Conservation (phyloP, 2,797 vertebrate species). For the Valencia hispanica region DNA sequence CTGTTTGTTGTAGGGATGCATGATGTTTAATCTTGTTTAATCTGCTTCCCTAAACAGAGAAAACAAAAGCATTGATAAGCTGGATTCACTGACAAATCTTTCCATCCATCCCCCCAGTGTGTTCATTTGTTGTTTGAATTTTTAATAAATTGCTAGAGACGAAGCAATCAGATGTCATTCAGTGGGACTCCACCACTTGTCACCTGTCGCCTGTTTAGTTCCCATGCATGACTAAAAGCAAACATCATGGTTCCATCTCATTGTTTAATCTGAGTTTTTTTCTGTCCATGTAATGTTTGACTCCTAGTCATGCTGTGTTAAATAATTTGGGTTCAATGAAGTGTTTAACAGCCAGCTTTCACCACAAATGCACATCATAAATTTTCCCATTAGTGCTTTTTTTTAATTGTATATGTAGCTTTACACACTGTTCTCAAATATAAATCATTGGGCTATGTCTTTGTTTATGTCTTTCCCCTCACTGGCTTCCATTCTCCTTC, state of each 20-base stretch:
- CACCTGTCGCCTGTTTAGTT: background rate
- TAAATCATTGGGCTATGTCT: background rate
- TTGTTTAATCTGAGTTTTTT: conserved; percentile 20
- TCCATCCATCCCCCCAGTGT: conserved; percentile 31
- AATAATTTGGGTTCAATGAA: conserved; percentile 28
- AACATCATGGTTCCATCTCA: conserved; percentile 4
- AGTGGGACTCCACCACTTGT: conserved; percentile 26
- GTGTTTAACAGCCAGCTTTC: background rate
- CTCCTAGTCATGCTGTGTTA: conserved; percentile 12
- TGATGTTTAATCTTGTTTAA: conserved; percentile 66
- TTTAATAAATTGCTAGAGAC: conserved; percentile 54
- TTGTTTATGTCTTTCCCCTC: conserved; percentile 18
- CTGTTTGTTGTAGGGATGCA: too few relatives aligned
- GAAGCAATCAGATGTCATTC: conserved; percentile 42
- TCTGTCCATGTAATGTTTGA: conserved; percentile 18
- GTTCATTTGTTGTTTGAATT: conserved; percentile 50
- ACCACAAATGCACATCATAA: conserved; percentile 17
- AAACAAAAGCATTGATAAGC: conserved; percentile 37
- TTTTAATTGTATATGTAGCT: background rate
- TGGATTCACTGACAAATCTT: conserved; percentile 48
- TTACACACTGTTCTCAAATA: background rate
- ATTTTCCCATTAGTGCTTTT: background rate
- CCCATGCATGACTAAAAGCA: background rate
- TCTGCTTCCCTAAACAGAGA: conserved; percentile 22
- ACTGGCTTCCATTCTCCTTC: conserved; percentile 32